Percentiles rank a stretch among this genome's conserved stretches.
Evolutionary conservation across 2,797 vertebrate species (phyloP).

Genomic region (Sebastes glaucus): DNA sequence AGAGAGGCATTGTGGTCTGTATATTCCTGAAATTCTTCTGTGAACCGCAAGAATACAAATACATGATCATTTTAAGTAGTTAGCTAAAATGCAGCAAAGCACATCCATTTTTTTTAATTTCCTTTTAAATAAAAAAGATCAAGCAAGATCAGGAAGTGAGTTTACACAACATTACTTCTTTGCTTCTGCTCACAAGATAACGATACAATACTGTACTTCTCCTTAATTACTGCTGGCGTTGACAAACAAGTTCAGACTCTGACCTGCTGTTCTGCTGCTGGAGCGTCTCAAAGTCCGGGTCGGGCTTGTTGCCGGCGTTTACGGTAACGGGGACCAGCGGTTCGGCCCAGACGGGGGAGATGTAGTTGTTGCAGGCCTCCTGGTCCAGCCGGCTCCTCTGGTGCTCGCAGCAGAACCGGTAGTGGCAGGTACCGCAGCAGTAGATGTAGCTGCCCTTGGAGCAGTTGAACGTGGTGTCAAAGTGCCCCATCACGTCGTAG

Average conservation of each 20-base stretch:
- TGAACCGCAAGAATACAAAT: background rate
- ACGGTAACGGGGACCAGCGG: slow-evolving; percentile 78
- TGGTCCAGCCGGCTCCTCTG: slow-evolving; percentile 89
- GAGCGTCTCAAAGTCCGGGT: slow-evolving; percentile 83
- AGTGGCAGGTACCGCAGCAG: slow-evolving; percentile 94
- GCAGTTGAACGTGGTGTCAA: slow-evolving; percentile 92
- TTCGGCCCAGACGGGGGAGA: slow-evolving; percentile 87
- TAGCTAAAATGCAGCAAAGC: no score
- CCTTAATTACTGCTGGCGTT: background rate
- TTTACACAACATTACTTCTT: background rate
- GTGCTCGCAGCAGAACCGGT: slow-evolving; percentile 95
- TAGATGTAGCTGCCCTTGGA: slow-evolving; percentile 90
- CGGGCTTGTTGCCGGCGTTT: slow-evolving; percentile 65
- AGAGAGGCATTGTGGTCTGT: background rate
- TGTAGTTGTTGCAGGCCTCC: slow-evolving; percentile 89
- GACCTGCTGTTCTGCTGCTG: slow-evolving; percentile 84
- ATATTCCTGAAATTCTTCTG: background rate
- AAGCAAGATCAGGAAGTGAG: no score
- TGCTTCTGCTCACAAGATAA: background rate
- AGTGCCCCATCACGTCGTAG: slow-evolving; percentile 94
- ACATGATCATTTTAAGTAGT: no score
- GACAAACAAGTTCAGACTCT: background rate
- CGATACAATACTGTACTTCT: background rate
- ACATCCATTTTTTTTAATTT: no score
- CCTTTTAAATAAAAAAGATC: no score